phyloP scores from a whole-genome alignment of 2,113 vertebrate genomes.

The Scophthalmus maximus region DNA sequence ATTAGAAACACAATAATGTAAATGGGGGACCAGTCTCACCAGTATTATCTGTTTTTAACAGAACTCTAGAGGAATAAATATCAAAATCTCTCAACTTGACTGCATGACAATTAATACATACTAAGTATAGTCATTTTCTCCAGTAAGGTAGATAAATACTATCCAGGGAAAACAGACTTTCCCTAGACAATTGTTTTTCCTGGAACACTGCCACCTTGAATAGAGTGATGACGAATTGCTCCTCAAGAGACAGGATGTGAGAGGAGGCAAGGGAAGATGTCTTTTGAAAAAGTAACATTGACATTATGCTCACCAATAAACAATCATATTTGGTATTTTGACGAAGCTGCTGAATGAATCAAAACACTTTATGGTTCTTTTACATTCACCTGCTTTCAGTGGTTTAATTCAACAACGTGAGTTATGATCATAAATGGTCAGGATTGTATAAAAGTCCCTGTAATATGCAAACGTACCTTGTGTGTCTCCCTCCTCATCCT shows the following conservation, averaged over 20 bases:
- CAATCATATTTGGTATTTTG: background rate
- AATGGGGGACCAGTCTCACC: background rate
- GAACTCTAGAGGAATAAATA: constrained; percentile 26
- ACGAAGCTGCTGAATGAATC: constrained; percentile 4
- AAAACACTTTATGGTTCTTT: constrained; percentile 18
- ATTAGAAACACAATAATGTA: constrained; percentile 15
- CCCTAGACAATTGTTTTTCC: constrained; percentile 62
- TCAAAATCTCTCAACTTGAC: constrained; percentile 20
- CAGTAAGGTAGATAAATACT: constrained; percentile 55
- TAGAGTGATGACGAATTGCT: constrained; percentile 59
- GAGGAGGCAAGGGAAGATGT: constrained; percentile 34
- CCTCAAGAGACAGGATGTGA: constrained; percentile 64
- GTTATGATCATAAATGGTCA: background rate
- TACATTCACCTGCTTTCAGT: background rate
- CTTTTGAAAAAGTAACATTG: constrained; percentile 21
- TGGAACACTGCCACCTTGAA: constrained; percentile 60
- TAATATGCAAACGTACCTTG: constrained; percentile 81
- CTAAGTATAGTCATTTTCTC: constrained; percentile 27
- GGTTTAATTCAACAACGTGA: background rate
- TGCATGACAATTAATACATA: constrained; percentile 26
- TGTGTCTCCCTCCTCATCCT: constrained; percentile 67
- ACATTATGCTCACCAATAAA: constrained; percentile 4
- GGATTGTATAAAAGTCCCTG: background rate
- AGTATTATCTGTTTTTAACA: constrained; percentile 31
- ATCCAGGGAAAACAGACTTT: constrained; percentile 64